A percentile compares a stretch with the other conserved stretches of the same genome.
Conservation (phyloP, 2,888 invertebrate genomes). For the Creontiades dilutus region DNA sequence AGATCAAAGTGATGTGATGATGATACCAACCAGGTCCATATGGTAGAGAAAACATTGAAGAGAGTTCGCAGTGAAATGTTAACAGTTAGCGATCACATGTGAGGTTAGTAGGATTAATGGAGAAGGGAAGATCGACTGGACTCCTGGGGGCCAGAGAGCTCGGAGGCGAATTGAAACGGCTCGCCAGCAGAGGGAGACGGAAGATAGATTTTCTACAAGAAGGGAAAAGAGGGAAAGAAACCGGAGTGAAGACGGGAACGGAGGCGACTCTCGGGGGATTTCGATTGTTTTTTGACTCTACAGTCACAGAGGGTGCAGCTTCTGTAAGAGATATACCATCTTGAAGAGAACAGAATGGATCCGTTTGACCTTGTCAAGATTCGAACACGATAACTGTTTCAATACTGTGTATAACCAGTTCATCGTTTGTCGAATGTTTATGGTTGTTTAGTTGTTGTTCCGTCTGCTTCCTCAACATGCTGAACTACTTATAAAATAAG, state of each 20-base stretch:
- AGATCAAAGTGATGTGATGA: too few relatives aligned
- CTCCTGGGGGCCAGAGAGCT: background rate
- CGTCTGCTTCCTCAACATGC: too few relatives aligned
- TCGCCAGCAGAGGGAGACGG: background rate
- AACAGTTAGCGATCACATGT: background rate
- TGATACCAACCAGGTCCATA: too few relatives aligned
- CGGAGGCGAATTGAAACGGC: conserved; percentile 17
- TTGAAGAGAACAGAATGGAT: conserved; percentile 11
- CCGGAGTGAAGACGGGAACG: conserved; percentile 10
- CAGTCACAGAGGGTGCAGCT: background rate
- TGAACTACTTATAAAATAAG: too few relatives aligned
- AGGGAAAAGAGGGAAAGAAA: background rate
- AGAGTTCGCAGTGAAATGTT: too few relatives aligned
- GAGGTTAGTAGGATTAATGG: background rate
- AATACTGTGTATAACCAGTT: too few relatives aligned
- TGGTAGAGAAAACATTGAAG: too few relatives aligned
- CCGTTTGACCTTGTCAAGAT: background rate
- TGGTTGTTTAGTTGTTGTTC: too few relatives aligned
- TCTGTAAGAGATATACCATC: background rate
- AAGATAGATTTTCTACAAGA: conserved; percentile 37
- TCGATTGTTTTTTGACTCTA: conserved; percentile 50
- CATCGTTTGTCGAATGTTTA: too few relatives aligned
- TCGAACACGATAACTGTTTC: background rate
- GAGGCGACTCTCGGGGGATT: conserved; percentile 48
- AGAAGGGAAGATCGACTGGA: background rate